phyloP scores from a whole-genome alignment of 1,140 invertebrate species.

The Drosophila nasuta region DNA sequence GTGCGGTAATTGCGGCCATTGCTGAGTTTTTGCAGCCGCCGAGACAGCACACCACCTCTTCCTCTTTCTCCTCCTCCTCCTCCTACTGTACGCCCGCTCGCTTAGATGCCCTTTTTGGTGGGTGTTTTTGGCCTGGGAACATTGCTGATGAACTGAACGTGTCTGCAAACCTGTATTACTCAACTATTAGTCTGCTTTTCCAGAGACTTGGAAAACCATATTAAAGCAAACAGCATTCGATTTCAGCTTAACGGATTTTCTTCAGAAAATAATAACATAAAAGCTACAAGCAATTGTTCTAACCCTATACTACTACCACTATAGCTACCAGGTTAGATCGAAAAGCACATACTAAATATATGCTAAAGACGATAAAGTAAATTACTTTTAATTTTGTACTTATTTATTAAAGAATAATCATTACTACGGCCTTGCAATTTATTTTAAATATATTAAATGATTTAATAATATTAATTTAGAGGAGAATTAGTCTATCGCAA shows the following conservation, averaged over 20 bases:
- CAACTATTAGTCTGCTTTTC: neutral
- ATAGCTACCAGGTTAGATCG: too few relatives aligned
- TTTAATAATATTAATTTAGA: too few relatives aligned
- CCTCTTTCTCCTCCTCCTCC: neutral
- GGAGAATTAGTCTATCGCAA: too few relatives aligned
- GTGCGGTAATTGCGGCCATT: conserved; percentile 40
- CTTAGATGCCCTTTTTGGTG: conserved; percentile 44
- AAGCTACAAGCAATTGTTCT: too few relatives aligned
- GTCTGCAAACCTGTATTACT: conserved; percentile 7
- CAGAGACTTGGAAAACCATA: neutral
- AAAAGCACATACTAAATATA: too few relatives aligned
- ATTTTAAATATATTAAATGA: too few relatives aligned
- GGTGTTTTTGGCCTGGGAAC: conserved; percentile 36
- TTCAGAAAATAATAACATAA: neutral
- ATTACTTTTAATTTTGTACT: too few relatives aligned
- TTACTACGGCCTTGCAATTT: too few relatives aligned
- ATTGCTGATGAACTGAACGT: conserved; percentile 11
- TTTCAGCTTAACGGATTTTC: neutral
- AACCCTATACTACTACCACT: too few relatives aligned
- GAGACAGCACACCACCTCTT: conserved; percentile 7
- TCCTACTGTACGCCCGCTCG: neutral
- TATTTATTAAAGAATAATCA: too few relatives aligned
- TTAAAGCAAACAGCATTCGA: neutral
- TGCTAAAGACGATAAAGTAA: too few relatives aligned
- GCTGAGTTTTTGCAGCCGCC: conserved; percentile 45